A percentile compares a stretch with the other conserved stretches of the same genome.
Conservation (phyloP, 2,797 vertebrate species). For the Melopsittacus undulatus region DNA sequence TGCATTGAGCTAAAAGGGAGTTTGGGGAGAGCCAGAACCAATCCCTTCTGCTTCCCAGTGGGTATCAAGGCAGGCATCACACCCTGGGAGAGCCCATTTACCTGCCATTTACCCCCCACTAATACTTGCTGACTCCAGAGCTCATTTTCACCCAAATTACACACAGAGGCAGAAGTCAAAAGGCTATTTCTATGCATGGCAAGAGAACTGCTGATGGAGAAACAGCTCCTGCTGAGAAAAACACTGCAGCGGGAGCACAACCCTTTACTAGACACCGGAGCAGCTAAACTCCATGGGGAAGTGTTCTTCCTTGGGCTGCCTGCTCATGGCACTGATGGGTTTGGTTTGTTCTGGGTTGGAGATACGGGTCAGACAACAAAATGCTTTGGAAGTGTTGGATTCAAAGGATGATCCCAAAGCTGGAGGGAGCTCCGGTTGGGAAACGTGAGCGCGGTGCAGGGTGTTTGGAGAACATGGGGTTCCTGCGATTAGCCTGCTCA, state of each 20-base stretch:
- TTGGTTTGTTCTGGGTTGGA: conserved; percentile 33
- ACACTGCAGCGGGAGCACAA: neutral
- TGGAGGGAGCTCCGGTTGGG: neutral
- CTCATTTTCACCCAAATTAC: conserved; percentile 43
- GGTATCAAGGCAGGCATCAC: neutral
- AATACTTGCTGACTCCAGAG: neutral
- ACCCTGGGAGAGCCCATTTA: neutral
- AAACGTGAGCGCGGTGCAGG: conserved; percentile 6
- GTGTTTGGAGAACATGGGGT: conserved; percentile 63
- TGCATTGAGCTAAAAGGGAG: neutral
- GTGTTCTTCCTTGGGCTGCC: neutral
- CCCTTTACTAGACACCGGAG: neutral
- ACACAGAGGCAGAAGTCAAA: conserved; percentile 23
- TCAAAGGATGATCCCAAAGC: conserved; percentile 52
- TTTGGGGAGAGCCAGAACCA: neutral
- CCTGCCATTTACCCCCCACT: neutral
- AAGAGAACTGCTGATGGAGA: neutral
- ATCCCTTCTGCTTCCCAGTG: neutral
- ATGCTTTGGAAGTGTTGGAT: conserved; percentile 26
- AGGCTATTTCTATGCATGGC: conserved; percentile 6
- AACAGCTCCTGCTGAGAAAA: conserved; percentile 45
- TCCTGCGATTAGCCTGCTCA: conserved; percentile 31
- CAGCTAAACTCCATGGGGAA: neutral
- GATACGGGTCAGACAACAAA: neutral
- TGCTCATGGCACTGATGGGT: neutral